phyloP scores from a whole-genome alignment of 2,113 vertebrate genomes.

The Actenoides hombroni region DNA sequence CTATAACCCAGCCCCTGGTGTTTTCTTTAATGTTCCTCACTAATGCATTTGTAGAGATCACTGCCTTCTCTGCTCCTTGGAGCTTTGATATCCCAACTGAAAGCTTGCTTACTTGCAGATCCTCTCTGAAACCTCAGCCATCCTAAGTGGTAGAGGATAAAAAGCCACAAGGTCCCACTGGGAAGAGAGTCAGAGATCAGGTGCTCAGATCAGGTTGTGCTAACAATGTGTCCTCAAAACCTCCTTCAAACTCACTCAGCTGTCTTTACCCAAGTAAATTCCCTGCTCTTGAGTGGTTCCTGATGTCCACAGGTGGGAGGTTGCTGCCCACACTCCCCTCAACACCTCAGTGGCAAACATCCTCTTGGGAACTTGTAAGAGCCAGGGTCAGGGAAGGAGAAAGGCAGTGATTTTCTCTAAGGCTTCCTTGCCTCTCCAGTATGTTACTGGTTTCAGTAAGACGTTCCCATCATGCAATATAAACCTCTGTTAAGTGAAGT shows the following conservation, averaged over 20 bases:
- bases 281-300: background rate
- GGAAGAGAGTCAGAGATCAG: background rate
- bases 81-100: background rate
- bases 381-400: background rate
- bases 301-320: background rate
- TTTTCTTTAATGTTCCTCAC: background rate
- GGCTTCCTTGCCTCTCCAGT: background rate
- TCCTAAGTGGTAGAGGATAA: background rate
- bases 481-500: slow-evolving; percentile 47
- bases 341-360: background rate
- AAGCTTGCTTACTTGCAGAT: background rate
- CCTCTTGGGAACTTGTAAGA: background rate
- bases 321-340: background rate
- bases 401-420: background rate
- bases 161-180: background rate
- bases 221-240: background rate
- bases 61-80: background rate
- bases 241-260: background rate
- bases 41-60: background rate
- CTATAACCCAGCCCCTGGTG: background rate
- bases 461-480: background rate
- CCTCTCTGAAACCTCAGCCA: background rate
- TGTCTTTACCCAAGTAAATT: background rate
- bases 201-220: background rate
- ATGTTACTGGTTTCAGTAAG: background rate